These are phyloP conservation scores for Macrotis lagotis DNA, from an alignment of 2,113 vertebrate species.

Conservation along the genomic window DNA sequence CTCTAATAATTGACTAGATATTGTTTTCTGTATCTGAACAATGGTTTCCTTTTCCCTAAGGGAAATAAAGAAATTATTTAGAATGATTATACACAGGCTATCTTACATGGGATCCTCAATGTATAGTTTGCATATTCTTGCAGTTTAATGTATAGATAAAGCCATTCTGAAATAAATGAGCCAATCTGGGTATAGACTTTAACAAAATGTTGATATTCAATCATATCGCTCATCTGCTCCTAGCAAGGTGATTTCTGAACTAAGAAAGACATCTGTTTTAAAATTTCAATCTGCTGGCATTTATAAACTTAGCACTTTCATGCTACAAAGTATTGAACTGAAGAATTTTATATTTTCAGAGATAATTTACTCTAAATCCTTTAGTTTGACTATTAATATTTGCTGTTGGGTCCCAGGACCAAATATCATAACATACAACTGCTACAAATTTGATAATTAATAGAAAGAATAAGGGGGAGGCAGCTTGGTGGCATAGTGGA, in stretches of 20 bases:
- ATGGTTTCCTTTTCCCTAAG: background rate
- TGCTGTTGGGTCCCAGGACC: background rate
- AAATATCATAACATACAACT: constrained; percentile 3
- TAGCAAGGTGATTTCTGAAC: too few species aligned
- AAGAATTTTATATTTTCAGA: background rate
- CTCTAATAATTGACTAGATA: background rate
- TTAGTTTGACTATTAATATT: background rate
- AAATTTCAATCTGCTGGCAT: background rate
- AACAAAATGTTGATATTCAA: background rate
- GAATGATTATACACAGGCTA: background rate
- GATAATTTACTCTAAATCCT: background rate
- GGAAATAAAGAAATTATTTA: background rate
- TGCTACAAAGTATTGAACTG: background rate
- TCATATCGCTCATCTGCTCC: background rate
- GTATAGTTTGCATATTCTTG: background rate
- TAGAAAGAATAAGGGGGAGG: background rate
- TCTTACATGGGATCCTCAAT: background rate
- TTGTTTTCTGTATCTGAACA: background rate
- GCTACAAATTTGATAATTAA: background rate
- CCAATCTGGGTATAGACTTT: background rate
- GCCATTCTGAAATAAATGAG: background rate
- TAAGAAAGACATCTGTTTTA: background rate
- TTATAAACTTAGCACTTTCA: background rate
- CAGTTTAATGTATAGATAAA: background rate
- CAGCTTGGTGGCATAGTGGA: too few species aligned